Evolutionary conservation across 2,797 vertebrate species (phyloP).

Genomic region (Orestias chungarensis): DNA sequence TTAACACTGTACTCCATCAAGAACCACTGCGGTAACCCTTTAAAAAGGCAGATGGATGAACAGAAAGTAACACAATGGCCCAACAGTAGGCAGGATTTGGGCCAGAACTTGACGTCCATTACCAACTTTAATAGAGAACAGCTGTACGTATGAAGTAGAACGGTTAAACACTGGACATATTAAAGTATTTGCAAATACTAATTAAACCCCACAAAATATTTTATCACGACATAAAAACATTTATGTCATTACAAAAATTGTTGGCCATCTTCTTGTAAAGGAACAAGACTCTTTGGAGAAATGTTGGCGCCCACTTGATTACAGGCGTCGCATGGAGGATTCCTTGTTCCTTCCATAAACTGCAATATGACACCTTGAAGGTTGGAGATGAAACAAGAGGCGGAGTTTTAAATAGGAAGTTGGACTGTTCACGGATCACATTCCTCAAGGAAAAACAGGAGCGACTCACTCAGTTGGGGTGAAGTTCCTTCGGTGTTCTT

Average conservation of each 20-base stretch:
- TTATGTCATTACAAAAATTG: background rate
- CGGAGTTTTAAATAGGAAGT: background rate
- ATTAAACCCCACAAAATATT: background rate
- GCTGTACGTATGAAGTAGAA: background rate
- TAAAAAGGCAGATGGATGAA: background rate
- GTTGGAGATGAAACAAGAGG: background rate
- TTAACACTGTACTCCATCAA: background rate
- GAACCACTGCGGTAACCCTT: background rate
- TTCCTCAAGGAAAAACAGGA: background rate
- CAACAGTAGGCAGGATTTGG: background rate
- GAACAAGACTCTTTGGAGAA: background rate
- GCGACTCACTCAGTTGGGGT: background rate
- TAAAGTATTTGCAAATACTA: background rate
- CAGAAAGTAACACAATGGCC: background rate
- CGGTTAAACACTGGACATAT: background rate
- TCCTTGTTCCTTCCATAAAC: background rate
- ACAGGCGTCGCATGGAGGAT: background rate
- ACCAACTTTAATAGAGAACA: background rate
- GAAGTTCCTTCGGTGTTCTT: background rate
- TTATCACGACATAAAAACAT: background rate
- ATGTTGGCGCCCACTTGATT: background rate
- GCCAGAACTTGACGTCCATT: background rate
- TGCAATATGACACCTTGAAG: conserved; percentile 1
- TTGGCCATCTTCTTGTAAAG: too few relatives aligned
- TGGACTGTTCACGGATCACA: background rate